Conservation (phyloP, 2,797 vertebrate species). For the Rhincodon typus region DNA sequence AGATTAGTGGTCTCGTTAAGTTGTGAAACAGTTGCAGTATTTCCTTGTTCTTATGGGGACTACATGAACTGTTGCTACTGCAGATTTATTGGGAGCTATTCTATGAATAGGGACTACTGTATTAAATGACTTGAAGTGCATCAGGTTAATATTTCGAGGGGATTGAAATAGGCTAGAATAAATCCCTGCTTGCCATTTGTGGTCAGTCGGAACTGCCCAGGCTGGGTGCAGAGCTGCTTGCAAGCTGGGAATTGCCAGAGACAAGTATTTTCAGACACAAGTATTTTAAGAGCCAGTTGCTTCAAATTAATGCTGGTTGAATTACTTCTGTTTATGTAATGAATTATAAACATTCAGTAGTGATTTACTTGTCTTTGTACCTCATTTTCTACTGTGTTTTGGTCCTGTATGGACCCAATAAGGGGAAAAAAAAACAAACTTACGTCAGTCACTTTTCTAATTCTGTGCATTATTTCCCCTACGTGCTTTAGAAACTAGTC, state of each 20-base stretch:
- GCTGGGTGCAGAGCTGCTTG: constrained; percentile 19
- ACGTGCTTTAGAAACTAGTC: not conserved
- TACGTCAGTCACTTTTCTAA: not conserved
- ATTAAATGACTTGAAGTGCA: not conserved
- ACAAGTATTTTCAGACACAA: constrained; percentile 7
- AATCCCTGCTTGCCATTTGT: not conserved
- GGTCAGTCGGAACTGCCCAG: not conserved
- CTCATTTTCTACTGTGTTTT: constrained; percentile 10
- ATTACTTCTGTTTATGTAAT: not conserved
- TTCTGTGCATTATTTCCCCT: not conserved
- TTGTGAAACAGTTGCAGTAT: not conserved
- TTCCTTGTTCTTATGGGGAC: not conserved
- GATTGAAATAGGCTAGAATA: constrained; percentile 12
- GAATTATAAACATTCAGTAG: not conserved
- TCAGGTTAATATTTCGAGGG: not conserved
- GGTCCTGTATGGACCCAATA: not conserved
- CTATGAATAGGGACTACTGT: not conserved
- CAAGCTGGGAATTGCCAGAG: not conserved
- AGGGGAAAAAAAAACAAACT: not conserved
- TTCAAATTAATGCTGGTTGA: not conserved
- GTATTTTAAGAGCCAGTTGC: constrained; percentile 32
- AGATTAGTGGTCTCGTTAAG: not conserved
- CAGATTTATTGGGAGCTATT: not conserved
- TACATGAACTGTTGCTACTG: not conserved
- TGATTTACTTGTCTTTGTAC: not conserved